Evolutionary conservation across 2,797 vertebrate species (phyloP).

Genomic region (Eulemur mongoz): DNA sequence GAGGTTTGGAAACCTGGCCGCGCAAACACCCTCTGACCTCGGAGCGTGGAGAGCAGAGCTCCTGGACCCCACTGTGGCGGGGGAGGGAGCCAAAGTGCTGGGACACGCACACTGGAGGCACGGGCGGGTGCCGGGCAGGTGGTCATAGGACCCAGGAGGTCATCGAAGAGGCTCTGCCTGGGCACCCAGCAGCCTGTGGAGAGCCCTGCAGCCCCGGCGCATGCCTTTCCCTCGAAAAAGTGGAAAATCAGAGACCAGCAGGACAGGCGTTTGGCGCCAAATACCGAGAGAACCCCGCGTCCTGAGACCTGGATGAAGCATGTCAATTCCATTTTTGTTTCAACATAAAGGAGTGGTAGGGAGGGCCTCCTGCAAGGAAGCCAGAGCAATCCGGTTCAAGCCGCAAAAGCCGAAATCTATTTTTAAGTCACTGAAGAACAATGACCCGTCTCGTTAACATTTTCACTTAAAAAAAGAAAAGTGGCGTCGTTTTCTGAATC

Average conservation of each 20-base stretch:
- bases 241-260: not conserved
- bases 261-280: not conserved
- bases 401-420: not conserved
- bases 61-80: accelerated
- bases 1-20: not conserved
- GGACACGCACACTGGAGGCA: not conserved
- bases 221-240: not conserved
- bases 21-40: not conserved
- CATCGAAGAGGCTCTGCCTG: not conserved
- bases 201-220: not conserved
- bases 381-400: not conserved
- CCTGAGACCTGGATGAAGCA: not conserved
- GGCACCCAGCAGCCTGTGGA: not conserved
- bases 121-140: not conserved
- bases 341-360: not conserved
- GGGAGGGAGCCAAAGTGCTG: not conserved
- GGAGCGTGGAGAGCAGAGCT: not conserved
- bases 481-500: not conserved
- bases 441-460: not conserved
- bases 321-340: not conserved
- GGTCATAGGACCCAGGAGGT: not conserved
- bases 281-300: not conserved
- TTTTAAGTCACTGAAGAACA: not conserved
- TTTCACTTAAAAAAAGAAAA: not conserved
- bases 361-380: not conserved